These are phyloP conservation scores for Ichneumoninae sp. DNA, from an alignment of 2,888 invertebrate genomes.

Conservation along the genomic window DNA sequence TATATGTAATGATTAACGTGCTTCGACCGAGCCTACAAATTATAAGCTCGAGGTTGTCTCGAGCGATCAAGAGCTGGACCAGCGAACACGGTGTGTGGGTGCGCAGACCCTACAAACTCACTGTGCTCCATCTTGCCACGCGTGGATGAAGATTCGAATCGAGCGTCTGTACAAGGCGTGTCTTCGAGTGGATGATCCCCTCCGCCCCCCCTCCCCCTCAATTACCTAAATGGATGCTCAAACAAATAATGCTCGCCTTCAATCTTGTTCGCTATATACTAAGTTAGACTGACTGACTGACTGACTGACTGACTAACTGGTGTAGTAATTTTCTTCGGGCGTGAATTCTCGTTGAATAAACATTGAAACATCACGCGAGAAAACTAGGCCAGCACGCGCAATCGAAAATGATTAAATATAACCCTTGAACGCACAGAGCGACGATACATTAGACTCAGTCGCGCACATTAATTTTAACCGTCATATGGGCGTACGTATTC, in stretches of 20 bases:
- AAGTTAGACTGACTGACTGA: constrained; percentile 22
- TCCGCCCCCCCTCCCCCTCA: background rate
- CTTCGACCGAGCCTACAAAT: constrained; percentile 13
- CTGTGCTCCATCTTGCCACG: background rate
- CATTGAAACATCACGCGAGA: constrained; percentile 13
- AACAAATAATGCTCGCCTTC: constrained; percentile 39
- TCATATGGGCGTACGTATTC: background rate
- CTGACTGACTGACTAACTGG: constrained; percentile 15
- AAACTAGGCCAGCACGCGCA: constrained; percentile 29
- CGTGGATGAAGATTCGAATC: constrained; percentile 28
- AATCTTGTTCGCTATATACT: constrained; percentile 8
- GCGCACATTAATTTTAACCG: background rate
- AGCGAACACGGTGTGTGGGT: background rate
- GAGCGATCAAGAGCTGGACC: background rate
- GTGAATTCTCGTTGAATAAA: constrained; percentile 32
- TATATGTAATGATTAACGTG: background rate
- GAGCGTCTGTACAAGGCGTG: constrained; percentile 20
- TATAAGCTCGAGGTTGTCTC: background rate
- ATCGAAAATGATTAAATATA: constrained; percentile 10
- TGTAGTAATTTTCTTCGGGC: constrained; percentile 17
- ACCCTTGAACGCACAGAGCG: background rate
- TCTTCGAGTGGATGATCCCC: constrained; percentile 24
- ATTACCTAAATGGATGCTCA: constrained; percentile 15
- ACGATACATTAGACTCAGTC: background rate
- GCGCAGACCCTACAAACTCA: background rate